Evolutionary conservation across 2,888 invertebrate species (phyloP).

Genomic region (Megamerina dolium): DNA sequence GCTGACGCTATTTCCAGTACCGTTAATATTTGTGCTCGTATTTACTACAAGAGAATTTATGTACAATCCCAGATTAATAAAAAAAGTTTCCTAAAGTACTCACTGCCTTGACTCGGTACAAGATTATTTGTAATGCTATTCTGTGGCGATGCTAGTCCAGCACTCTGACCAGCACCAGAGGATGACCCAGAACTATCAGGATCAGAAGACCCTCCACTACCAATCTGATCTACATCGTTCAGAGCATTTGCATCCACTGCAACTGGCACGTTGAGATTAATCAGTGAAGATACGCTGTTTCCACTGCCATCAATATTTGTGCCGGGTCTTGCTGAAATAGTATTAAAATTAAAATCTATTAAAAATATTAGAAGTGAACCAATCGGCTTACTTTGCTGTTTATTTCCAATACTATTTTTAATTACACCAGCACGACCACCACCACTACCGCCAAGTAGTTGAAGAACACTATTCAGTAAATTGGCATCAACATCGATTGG

Average conservation of each 20-base stretch:
- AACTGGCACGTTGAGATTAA: too few species aligned
- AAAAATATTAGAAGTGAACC: not conserved
- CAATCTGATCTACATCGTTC: not conserved
- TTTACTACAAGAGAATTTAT: too few species aligned
- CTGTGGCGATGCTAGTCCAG: too few species aligned
- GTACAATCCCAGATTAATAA: too few species aligned
- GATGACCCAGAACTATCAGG: too few species aligned
- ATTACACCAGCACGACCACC: not conserved
- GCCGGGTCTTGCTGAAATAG: not conserved
- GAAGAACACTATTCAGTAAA: conserved; percentile 7
- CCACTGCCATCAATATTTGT: not conserved
- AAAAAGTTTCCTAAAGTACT: too few species aligned
- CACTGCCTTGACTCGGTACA: too few species aligned
- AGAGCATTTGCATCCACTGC: not conserved
- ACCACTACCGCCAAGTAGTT: not conserved
- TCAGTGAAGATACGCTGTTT: too few species aligned
- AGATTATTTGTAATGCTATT: too few species aligned
- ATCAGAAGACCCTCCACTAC: too few species aligned
- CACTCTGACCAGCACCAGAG: too few species aligned
- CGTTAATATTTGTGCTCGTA: conserved; percentile 8
- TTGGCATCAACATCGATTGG: conserved; percentile 10
- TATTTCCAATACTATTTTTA: not conserved
- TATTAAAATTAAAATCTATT: not conserved
- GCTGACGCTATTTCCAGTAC: conserved; percentile 6
- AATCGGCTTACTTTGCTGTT: conserved; percentile 1